Evolutionary conservation across 2,797 vertebrate species (phyloP), one percentile per base, ranked within the genome.

Genomic region (Natrix natrix): DNA sequence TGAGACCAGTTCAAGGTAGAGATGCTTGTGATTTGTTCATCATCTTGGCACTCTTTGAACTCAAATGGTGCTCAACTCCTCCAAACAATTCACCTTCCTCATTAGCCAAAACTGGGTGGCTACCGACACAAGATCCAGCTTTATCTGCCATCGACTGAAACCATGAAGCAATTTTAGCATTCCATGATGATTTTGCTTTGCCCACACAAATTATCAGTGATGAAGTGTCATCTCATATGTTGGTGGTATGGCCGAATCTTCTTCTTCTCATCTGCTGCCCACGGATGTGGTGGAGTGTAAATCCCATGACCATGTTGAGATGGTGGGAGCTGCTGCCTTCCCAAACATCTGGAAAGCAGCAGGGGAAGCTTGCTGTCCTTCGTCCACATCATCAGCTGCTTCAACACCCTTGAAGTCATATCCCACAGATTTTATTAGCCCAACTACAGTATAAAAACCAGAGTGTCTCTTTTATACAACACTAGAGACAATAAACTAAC

Each of bases 381-480:
- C 12, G 32, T 88, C 5, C 0, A 5, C 4, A 0, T 0, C 26
- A 2, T 86, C 7, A 56, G 94, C 93, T 1, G 26, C 1, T 60
- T 55, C 92, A 90, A 86, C 94, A 89, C 55, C 59, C 59, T 88
- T 78, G 6, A 11, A 1, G 90, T 2, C 52, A 61, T 91, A 94
- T 74, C 2, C 0, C 57, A 87, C 57, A 55, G 90, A 89, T 14
- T 91, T 93, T 74, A 0, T 90, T 91, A 17, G 55, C 92, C 93
- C 16, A 92, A 2, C 94, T 92, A 86, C 59, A 0, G 8, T 61
- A 94, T 91, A n/a, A 91, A 90, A 92, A 91, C 94, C 94, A 59
- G 95, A 90, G 22, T 94, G 94, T 92, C 87, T 93, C 94, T 94
- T 94, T 91, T 2, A 37, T 5, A 87, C 10, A 93, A 91, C 87